Percentiles rank a stretch among this genome's conserved stretches.
phyloP scores from a whole-genome alignment of 2,888 invertebrate species.

The Aspidiotus destructor region DNA sequence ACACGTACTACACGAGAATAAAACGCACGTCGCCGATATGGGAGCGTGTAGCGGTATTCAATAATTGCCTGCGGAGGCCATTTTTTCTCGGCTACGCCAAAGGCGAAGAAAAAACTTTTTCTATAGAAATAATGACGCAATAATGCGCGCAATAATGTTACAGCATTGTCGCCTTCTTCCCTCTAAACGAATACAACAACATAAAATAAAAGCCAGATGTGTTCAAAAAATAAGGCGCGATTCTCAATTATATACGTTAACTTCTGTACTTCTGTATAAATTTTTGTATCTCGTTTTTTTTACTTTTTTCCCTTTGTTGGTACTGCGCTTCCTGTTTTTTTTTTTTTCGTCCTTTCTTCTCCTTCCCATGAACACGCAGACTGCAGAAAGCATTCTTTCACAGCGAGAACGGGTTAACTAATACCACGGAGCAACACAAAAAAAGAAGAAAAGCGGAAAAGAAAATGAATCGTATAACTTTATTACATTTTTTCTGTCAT shows the following conservation, averaged over 20 bases:
- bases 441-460: slow-evolving; percentile 10
- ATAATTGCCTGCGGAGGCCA: slow-evolving; percentile 4
- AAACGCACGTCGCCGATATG: neutral
- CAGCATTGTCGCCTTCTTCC: neutral
- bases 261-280: neutral
- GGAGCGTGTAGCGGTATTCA: neutral
- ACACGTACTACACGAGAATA: neutral
- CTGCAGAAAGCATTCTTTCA: neutral
- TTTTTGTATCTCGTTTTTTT: neutral
- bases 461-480: slow-evolving; percentile 12
- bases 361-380: neutral
- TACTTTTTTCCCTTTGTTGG: neutral
- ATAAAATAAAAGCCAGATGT: neutral
- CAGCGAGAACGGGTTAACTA: too few species aligned
- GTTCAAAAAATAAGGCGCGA: slow-evolving; percentile 1
- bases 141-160: neutral
- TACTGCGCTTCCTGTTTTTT: neutral
- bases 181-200: neutral
- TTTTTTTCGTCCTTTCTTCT: slow-evolving; percentile 4
- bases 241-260: neutral
- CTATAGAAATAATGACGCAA: slow-evolving; percentile 1
- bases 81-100: slow-evolving; percentile 4
- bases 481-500: slow-evolving; percentile 3
- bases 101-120: neutral
- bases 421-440: neutral